Base-by-base conservation (phyloP, 35 echinoderm and acorn worm genomes). In the Apostichopus californicus region DNA sequence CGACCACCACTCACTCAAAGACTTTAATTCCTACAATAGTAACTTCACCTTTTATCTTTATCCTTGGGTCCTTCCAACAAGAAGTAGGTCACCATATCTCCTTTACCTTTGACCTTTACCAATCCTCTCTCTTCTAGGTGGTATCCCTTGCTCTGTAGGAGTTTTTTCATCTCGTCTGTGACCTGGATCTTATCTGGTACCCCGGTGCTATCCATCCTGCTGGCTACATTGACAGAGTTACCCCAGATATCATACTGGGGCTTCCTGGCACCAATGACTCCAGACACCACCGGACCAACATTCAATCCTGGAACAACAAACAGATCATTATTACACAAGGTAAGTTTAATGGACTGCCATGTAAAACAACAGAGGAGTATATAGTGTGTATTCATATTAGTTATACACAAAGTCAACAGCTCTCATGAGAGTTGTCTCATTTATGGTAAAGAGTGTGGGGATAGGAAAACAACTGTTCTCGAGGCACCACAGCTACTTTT, bases 231-330 rank as follows among this genome's bases (percentile, higher is more conserved):
- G 73, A 99, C 97, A 7, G 97, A 96, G 93, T 99, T 99, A 11
- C 97, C 97, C 97, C 97, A 99, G 89, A 99, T 99, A 91, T 99
- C 97, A 71, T 99, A 99, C 80, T 99, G 97, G 7, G 97, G 97
- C 65, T 99, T 99, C 71, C 97, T 95, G 15, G 97, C 97, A 12
- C 97, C 97, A 21, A 99, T 99, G 10, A 99, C 97, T 4, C 97
- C 97, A 4, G 95, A 94, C 6, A 99, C 97, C 0, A 92, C 89
- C 15, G 95, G 93, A 77, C 97, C 97, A 11, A 99, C 97, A 90
- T 99, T 99, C 6, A 99, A 81, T 88, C 97, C 97, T 99, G 89
- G 26, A 84, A 56, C 6, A 61, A 61, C 34, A 46, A 46, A 46
- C 34, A 46, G 34, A 46, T 46, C 34, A 46, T 0, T 46, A n/a